Evolutionary conservation across 2,888 invertebrate species (phyloP), one percentile per base, ranked within the genome.

Genomic region (Plagodis pulveraria): DNA sequence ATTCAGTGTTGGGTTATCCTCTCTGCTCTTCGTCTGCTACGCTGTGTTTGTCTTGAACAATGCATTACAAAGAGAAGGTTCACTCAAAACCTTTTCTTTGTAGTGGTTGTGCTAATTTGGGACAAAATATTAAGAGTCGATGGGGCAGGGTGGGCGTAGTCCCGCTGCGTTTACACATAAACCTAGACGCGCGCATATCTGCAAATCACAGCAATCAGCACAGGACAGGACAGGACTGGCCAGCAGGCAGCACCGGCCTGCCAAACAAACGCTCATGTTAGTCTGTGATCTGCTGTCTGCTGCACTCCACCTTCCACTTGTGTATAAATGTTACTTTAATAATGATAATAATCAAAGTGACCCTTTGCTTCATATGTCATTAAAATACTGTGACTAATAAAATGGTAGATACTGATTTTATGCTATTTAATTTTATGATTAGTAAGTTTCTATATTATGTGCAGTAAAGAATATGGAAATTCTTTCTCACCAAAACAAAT

Each of bases 231-330:
- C 91, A 88, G 91, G 89, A 89, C 90, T 91, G 91, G 91, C 92
- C 91, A 91, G 90, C 92, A 85, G 73, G 87, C 91, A 86, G 85
- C 91, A 91, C 92, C 92, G 91, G 91, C 92, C 92, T 92, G 92
- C 87, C 92, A 87, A 92, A 92, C 91, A 91, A 92, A 91, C 79
- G 83, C 76, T 80, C 74, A 76, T 71, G 83, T 91, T 91, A 91
- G 86, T 83, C 74, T 76, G 68, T 68, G 75, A 72, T 77, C 84
- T 80, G 80, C 76, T 71, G 71, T 76, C 74, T 74, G 72, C 78
- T 73, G 73, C 60, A 60, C 49, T 48, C 56, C 67, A 59, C 59
- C 65, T 58, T 47, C 61, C 65, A 56, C 56, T 58, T 67, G 66
- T 71, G 56, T 50, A 12, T 54, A 36, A 9, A 47, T 32, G 8